Conservation (phyloP, 2,797 vertebrate species). For the Pseudotriccus pelzelni region DNA sequence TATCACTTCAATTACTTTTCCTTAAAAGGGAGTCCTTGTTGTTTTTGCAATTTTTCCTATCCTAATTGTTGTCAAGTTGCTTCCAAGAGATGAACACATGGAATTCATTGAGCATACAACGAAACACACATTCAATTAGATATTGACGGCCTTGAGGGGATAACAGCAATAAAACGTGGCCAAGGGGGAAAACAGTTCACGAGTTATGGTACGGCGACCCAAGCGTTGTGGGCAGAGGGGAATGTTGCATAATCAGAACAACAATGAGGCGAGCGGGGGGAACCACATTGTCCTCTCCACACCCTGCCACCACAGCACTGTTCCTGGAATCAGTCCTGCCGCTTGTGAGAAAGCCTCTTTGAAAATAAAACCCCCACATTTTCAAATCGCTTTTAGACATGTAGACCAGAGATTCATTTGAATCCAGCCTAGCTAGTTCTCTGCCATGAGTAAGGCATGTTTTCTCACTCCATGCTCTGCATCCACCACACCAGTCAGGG, state of each 20-base stretch:
- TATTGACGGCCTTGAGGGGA: slow-evolving; percentile 29
- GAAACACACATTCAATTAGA: slow-evolving; percentile 44
- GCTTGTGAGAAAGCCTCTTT: not conserved
- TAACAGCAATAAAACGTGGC: slow-evolving; percentile 22
- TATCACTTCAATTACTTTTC: not conserved
- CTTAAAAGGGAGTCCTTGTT: not conserved
- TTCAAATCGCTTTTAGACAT: not conserved
- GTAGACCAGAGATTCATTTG: not conserved
- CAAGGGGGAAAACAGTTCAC: not conserved
- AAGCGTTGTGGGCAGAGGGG: not conserved
- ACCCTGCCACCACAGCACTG: not conserved
- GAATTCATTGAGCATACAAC: slow-evolving; percentile 36
- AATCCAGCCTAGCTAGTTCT: not conserved
- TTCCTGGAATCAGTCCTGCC: not conserved
- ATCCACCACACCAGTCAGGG: not conserved
- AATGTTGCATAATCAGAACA: slow-evolving; percentile 53
- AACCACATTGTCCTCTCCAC: slow-evolving; percentile 25
- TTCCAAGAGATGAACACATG: slow-evolving; percentile 42
- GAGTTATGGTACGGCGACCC: slow-evolving; percentile 5
- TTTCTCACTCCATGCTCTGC: not conserved
- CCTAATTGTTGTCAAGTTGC: slow-evolving; percentile 10
- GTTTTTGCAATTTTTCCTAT: slow-evolving; percentile 2
- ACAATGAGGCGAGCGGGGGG: not conserved
- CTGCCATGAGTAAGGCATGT: fast-evolving
- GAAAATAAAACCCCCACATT: not conserved